These are phyloP conservation scores for Bellardia bayeri DNA, from an alignment of 2,888 invertebrate genomes.

Conservation along the genomic window DNA sequence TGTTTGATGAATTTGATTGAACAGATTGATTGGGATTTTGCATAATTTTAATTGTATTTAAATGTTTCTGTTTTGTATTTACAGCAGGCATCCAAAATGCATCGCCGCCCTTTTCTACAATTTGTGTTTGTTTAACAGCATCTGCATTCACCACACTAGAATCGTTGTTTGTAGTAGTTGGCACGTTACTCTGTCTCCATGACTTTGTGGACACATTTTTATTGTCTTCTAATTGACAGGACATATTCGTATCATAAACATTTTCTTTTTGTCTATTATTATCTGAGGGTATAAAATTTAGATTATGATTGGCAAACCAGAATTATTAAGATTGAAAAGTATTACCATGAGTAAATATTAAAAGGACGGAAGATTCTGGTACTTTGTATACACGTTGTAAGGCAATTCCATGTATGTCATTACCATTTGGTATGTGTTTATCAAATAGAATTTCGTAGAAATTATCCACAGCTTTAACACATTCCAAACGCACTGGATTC, in stretches of 20 bases:
- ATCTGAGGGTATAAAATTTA: slow-evolving; percentile 13
- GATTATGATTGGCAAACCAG: neutral
- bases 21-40: neutral
- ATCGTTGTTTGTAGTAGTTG: slow-evolving; percentile 2
- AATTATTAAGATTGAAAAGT: neutral
- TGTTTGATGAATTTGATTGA: neutral
- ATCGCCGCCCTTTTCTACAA: slow-evolving; percentile 54
- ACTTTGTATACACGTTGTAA: slow-evolving; percentile 84
- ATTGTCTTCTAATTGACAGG: slow-evolving; percentile 28
- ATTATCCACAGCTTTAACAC: slow-evolving; percentile 86
- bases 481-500: slow-evolving; percentile 84
- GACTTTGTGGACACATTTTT: slow-evolving; percentile 28
- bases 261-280: slow-evolving; percentile 49
- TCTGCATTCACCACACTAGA: neutral
- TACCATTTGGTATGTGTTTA: slow-evolving; percentile 88
- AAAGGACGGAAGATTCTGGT: slow-evolving; percentile 83
- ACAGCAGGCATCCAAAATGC: slow-evolving; percentile 75
- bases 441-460: slow-evolving; percentile 94
- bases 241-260: slow-evolving; percentile 28
- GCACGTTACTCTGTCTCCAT: slow-evolving; percentile 7
- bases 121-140: slow-evolving; percentile 29
- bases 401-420: slow-evolving; percentile 81
- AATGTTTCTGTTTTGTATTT: slow-evolving; percentile 71
- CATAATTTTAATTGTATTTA: slow-evolving; percentile 36
- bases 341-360: slow-evolving; percentile 77